These are phyloP conservation scores for Ichneumoninae sp. DNA, from an alignment of 2,888 invertebrate species.

Conservation along the genomic window DNA sequence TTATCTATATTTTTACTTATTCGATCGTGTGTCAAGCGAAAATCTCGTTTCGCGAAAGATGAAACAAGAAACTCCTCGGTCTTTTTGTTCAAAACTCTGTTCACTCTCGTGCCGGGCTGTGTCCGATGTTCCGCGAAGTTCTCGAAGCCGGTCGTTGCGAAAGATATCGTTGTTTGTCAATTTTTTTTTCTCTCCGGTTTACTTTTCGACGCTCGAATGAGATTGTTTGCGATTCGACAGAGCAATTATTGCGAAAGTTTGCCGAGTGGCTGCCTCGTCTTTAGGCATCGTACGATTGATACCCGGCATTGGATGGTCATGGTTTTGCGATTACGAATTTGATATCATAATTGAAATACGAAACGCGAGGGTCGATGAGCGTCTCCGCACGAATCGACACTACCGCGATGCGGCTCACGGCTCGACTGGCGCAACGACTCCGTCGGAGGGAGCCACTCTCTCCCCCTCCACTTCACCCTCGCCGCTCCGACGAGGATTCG, in stretches of 20 bases:
- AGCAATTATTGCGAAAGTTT: not conserved
- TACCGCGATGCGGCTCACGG: constrained; percentile 81
- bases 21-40: constrained; percentile 12
- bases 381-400: constrained; percentile 68
- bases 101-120: no score
- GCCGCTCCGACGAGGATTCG: constrained; percentile 27
- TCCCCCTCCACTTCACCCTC: constrained; percentile 63
- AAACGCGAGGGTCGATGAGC: constrained; percentile 43
- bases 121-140: not conserved
- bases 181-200: not conserved
- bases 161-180: not conserved
- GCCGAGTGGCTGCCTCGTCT: not conserved
- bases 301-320: constrained; percentile 15
- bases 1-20: not conserved
- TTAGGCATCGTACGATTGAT: not conserved
- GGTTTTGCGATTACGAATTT: constrained; percentile 18
- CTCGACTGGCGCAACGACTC: constrained; percentile 78
- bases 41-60: not conserved
- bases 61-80: not conserved
- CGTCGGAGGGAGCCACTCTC: constrained; percentile 79
- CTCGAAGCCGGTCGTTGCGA: not conserved
- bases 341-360: constrained; percentile 36
- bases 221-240: not conserved
- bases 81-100: not conserved
- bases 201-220: not conserved